These are phyloP conservation scores for Phocoena sinus DNA, from an alignment of 2,113 vertebrate species.

Conservation along the genomic window DNA sequence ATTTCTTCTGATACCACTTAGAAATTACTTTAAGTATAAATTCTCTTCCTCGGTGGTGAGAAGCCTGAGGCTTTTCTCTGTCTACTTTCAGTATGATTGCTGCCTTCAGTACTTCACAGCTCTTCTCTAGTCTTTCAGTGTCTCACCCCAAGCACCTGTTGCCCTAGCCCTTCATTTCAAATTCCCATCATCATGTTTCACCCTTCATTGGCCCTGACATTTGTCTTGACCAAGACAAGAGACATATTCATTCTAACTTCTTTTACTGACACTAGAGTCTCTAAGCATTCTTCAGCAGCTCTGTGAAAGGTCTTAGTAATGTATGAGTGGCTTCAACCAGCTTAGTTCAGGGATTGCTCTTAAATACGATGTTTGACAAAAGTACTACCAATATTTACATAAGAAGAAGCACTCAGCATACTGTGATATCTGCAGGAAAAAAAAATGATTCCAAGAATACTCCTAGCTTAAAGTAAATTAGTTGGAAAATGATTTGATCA, in stretches of 20 bases:
- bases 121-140: neutral
- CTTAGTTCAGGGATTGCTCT: neutral
- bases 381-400: neutral
- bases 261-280: conserved; percentile 16
- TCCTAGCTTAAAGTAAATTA: neutral
- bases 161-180: neutral
- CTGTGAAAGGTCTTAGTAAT: neutral
- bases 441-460: neutral
- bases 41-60: neutral
- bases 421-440: neutral
- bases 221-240: conserved; percentile 35
- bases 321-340: conserved; percentile 31
- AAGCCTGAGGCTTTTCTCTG: neutral
- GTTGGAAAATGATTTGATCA: conserved; percentile 5
- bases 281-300: neutral
- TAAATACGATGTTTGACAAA: conserved; percentile 17
- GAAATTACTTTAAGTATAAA: neutral
- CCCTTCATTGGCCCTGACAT: conserved; percentile 25
- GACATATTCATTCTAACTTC: conserved; percentile 20
- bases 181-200: neutral
- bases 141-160: neutral
- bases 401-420: neutral
- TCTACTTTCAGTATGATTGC: neutral
- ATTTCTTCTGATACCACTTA: neutral
- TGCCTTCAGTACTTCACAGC: neutral